These are phyloP conservation scores for Sciaenops ocellatus DNA, from an alignment of 2,797 vertebrate species.

Conservation along the genomic window DNA sequence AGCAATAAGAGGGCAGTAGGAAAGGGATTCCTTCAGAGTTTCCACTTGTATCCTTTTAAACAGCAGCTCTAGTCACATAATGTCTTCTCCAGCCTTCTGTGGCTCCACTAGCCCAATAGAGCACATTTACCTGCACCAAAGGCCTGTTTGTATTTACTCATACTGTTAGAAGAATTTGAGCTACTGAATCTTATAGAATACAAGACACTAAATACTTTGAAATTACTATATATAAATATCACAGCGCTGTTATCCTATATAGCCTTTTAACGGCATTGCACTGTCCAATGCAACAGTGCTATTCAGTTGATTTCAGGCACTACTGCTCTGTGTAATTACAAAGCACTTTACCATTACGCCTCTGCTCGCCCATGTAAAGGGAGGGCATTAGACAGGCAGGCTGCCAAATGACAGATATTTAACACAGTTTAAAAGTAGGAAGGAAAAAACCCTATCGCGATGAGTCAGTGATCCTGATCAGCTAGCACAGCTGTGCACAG, in stretches of 20 bases:
- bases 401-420: slow-evolving; percentile 73
- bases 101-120: slow-evolving; percentile 51
- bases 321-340: slow-evolving; percentile 71
- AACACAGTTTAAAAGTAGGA: slow-evolving; percentile 46
- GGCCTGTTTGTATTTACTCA: slow-evolving; percentile 40
- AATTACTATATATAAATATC: slow-evolving; percentile 7
- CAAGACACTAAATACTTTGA: neutral
- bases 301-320: slow-evolving; percentile 60
- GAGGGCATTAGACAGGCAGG: slow-evolving; percentile 60
- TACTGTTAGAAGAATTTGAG: neutral
- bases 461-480: slow-evolving; percentile 51
- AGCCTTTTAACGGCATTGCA: slow-evolving; percentile 32
- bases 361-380: slow-evolving; percentile 62
- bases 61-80: slow-evolving; percentile 68
- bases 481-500: slow-evolving; percentile 46
- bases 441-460: slow-evolving; percentile 17
- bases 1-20: slow-evolving; percentile 53
- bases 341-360: slow-evolving; percentile 66
- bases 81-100: slow-evolving; percentile 74
- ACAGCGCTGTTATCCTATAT: slow-evolving; percentile 10
- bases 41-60: slow-evolving; percentile 74
- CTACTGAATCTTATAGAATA: neutral
- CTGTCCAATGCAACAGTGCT: slow-evolving; percentile 36
- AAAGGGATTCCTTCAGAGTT: slow-evolving; percentile 84
- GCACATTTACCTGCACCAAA: slow-evolving; percentile 31